Conservation (phyloP, 64 coral and sea anemone species). For the Actinia equina region DNA sequence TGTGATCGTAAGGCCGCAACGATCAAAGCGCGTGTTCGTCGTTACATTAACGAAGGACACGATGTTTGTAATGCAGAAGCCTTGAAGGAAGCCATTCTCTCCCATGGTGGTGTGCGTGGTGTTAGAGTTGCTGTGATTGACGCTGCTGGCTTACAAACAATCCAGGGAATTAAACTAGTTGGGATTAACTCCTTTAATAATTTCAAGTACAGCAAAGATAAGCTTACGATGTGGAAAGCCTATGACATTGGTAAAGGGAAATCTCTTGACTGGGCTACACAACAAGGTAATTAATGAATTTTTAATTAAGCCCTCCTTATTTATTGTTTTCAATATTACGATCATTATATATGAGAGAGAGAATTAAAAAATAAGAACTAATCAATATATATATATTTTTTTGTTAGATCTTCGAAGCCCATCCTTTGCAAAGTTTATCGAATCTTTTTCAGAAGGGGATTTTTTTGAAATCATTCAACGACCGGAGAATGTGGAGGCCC, state of each 20-base stretch:
- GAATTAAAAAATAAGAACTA: not conserved
- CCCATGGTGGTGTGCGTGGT: not conserved
- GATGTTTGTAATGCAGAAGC: not conserved
- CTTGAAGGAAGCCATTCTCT: not conserved
- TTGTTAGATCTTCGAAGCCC: not conserved
- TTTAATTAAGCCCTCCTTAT: too few species aligned
- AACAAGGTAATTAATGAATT: not conserved
- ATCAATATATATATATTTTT: not conserved
- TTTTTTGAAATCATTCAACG: not conserved
- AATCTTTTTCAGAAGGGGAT: not conserved
- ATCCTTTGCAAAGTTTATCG: not conserved
- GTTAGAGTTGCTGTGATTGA: not conserved
- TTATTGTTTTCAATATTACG: too few species aligned
- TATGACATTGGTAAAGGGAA: conserved; percentile 23
- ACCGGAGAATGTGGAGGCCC: not conserved
- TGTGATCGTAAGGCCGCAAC: not conserved
- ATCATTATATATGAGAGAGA: too few species aligned
- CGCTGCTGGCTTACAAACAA: not conserved
- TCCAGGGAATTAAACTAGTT: not conserved
- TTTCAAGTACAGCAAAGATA: not conserved
- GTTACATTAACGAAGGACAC: not conserved
- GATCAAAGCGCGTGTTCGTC: not conserved
- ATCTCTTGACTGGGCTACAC: not conserved
- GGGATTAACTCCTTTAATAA: not conserved
- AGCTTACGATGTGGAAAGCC: conserved; percentile 20